Evolutionary conservation across 2,113 vertebrate genomes (phyloP).

Genomic region (Poecilia latipinna): DNA sequence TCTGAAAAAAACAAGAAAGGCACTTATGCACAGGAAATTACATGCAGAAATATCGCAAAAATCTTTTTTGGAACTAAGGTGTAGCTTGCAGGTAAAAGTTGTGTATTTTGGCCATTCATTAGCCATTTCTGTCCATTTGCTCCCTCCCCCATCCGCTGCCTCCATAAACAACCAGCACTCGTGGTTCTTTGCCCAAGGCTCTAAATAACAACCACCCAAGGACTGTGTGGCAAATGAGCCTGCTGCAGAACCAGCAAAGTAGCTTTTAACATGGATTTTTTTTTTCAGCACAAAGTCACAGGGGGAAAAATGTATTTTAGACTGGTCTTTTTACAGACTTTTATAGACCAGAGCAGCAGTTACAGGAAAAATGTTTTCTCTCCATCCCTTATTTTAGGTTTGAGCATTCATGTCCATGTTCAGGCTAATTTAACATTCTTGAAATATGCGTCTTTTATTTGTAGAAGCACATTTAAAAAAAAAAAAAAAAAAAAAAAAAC

Average conservation of each 20-base stretch:
- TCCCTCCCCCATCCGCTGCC: constrained; percentile 4
- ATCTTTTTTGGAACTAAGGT: background rate
- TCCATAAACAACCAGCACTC: constrained; percentile 43
- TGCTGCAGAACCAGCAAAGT: constrained; percentile 41
- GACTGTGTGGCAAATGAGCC: constrained; percentile 42
- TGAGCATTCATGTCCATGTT: background rate
- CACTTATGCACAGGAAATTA: background rate
- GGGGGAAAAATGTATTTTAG: constrained; percentile 30
- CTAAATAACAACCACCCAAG: constrained; percentile 57
- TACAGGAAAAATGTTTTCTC: constrained; percentile 11
- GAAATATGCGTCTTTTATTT: background rate
- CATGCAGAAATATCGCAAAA: background rate
- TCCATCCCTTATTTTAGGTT: constrained; percentile 3
- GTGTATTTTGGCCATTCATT: constrained; percentile 1
- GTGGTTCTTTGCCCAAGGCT: constrained; percentile 46
- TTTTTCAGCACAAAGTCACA: background rate
- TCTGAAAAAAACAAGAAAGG: background rate
- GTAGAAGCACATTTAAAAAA: background rate
- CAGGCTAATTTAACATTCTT: background rate
- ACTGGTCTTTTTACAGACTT: constrained; percentile 28
- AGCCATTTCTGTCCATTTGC: constrained; percentile 9
- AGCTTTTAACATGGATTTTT: constrained; percentile 49
- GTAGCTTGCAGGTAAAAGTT: background rate
- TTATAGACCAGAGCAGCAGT: constrained; percentile 10
- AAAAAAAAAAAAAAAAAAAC: too few relatives aligned